A percentile compares a stretch with the other conserved stretches of the same genome.
These are phyloP conservation scores for Cataglyphis albicans DNA, from an alignment of 2,888 invertebrate genomes.

Conservation along the genomic window DNA sequence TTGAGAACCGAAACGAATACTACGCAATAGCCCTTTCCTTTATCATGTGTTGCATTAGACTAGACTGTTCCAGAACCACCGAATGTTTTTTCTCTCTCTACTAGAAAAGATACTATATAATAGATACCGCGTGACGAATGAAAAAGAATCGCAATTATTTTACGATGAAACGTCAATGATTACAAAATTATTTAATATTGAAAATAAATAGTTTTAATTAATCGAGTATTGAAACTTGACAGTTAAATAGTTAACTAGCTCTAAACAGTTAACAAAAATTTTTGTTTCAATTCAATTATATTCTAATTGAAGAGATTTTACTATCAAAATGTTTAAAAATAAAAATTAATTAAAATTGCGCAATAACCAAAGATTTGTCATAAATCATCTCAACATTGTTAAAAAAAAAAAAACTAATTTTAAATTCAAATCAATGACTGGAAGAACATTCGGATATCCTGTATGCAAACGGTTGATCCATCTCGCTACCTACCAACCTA, in stretches of 20 bases:
- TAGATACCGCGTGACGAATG: neutral
- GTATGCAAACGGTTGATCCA: conserved; percentile 57
- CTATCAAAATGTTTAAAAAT: neutral
- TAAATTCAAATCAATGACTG: neutral
- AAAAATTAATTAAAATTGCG: conserved; percentile 1
- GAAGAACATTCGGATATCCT: conserved; percentile 18
- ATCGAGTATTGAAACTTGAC: neutral
- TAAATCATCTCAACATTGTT: neutral
- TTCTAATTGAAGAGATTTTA: neutral
- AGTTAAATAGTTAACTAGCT: neutral
- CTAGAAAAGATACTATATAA: neutral
- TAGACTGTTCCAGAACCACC: neutral
- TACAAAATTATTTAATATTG: neutral
- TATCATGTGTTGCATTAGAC: neutral
- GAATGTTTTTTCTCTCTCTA: neutral
- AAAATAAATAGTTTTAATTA: neutral
- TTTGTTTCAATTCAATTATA: neutral
- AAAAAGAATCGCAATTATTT: neutral
- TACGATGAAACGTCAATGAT: neutral
- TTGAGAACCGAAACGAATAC: conserved; percentile 13
- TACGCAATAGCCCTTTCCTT: conserved; percentile 7
- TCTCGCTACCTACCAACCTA: conserved; percentile 79
- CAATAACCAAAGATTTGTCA: neutral
- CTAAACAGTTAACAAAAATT: neutral
- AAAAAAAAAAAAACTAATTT: neutral